Percentiles rank a stretch among this genome's conserved stretches.
Evolutionary conservation across 2,113 vertebrate genomes (phyloP).

Genomic region (Phylloscopus whistleri): DNA sequence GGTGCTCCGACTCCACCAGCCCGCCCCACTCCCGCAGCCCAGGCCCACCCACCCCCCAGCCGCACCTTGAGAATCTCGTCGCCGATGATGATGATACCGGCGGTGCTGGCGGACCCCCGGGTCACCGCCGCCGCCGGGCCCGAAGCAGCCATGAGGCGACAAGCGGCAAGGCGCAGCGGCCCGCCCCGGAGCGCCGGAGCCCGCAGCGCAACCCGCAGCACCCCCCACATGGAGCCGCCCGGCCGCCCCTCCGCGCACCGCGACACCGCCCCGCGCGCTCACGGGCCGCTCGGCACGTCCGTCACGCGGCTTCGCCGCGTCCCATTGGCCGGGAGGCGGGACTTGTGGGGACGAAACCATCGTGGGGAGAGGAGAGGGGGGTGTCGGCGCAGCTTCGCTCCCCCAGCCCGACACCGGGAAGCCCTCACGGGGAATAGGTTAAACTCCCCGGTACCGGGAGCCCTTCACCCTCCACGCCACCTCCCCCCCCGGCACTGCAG

Average conservation of each 20-base stretch:
- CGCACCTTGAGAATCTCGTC: constrained; percentile 95
- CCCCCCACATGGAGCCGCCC: constrained; percentile 10
- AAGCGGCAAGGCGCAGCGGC: constrained; percentile 55
- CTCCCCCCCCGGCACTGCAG: neutral
- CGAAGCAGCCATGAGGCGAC: constrained; percentile 77
- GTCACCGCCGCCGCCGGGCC: constrained; percentile 71
- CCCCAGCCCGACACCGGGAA: neutral
- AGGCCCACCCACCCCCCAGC: no score
- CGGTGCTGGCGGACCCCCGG: constrained; percentile 72
- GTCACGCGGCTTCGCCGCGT: accelerated
- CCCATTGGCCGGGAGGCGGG: neutral
- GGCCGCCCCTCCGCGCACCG: neutral
- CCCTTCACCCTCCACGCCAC: no score
- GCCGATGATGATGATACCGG: constrained; percentile 91
- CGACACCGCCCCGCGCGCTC: neutral
- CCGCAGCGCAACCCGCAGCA: constrained; percentile 51
- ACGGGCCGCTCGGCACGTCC: accelerated
- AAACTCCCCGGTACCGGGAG: neutral
- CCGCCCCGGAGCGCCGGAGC: constrained; percentile 53
- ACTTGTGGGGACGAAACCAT: neutral
- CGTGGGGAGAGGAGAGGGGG: accelerated
- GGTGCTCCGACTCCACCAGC: no score
- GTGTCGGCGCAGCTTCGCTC: neutral
- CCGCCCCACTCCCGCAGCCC: neutral
- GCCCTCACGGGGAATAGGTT: neutral